Base-by-base conservation (phyloP, 2,113 vertebrate species). In the Willisornis vidua region DNA sequence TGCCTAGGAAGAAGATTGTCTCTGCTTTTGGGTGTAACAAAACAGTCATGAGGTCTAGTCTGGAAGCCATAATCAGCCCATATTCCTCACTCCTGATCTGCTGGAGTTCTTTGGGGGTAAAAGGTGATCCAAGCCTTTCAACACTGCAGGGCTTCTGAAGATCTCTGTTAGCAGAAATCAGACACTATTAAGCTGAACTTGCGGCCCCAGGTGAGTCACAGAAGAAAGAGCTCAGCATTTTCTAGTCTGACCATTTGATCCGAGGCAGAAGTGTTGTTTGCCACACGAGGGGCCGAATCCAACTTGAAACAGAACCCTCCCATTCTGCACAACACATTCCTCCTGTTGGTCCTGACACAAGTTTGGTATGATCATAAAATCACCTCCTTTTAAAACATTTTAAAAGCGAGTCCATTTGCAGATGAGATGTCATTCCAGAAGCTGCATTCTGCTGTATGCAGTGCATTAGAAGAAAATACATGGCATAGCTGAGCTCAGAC, bases 91-190 rank as follows among this genome's bases (percentile, higher is more conserved):
- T 66, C 20, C 43, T 81, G 26, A 48, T 87, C 35, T 54, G 33
- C 59, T 73, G 43, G 39, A 80, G 18, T 28, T 85, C 45, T 80
- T 46, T 5, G 6, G 12, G 19, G 11, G 19, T 9, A 18, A 68
- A 87, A 81, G 35, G 52, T 76, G 65, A 89, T 52, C 26, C 43
- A 63, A 84, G 39, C 18, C 43, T 86, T 80, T 61, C 63, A 90
- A 51, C 29, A 29, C 26, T 11, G 16, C 48, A 51, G 29, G 77
- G 46, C 15, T 48, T 55, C 68, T 54, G 9, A 90, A 86, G 54
- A 75, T 41, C 67, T 63, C 51, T 45, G 6, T 68, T 93, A 61
- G 19, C 49, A 39, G 54, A 19, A 90, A 14, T 76, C 83, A 83
- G 67, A 46, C 8, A 5, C 83, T 90, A 3, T 19, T 83, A 73